Conservation (phyloP, 2,797 vertebrate species). For the Cyprinodon diabolis region DNA sequence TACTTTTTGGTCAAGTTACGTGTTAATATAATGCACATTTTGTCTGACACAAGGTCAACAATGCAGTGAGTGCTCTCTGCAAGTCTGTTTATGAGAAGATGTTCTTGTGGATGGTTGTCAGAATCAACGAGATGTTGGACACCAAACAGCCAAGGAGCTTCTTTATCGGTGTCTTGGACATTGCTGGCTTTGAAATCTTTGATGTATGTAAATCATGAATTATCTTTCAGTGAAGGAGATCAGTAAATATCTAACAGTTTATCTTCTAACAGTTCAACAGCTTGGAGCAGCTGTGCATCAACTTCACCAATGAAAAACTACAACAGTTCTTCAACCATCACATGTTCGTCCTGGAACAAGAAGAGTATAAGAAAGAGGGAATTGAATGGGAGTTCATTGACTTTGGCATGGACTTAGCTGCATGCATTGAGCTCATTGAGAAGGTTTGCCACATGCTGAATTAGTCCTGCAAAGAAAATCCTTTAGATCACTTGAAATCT, state of each 20-base stretch:
- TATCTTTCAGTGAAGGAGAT: background rate
- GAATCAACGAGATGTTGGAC: slow-evolving; percentile 89
- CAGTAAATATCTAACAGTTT: background rate
- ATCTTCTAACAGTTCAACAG: slow-evolving; percentile 81
- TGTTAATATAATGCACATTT: background rate
- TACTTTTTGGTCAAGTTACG: background rate
- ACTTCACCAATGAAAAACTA: slow-evolving; percentile 89
- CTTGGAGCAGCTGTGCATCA: slow-evolving; percentile 91
- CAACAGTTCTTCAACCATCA: slow-evolving; percentile 88
- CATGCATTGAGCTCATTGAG: slow-evolving; percentile 88
- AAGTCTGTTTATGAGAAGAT: slow-evolving; percentile 81
- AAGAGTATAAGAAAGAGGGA: slow-evolving; percentile 75
- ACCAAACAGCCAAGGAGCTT: slow-evolving; percentile 81
- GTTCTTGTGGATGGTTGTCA: slow-evolving; percentile 92
- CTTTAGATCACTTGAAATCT: background rate
- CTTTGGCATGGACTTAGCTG: slow-evolving; percentile 85
- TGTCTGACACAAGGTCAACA: slow-evolving; percentile 49
- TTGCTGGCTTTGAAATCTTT: slow-evolving; percentile 90
- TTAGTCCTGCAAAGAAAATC: background rate
- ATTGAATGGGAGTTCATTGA: slow-evolving; percentile 86
- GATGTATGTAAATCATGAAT: slow-evolving; percentile 72
- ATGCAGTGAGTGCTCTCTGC: slow-evolving; percentile 42
- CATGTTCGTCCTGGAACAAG: slow-evolving; percentile 81
- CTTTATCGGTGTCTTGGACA: slow-evolving; percentile 90
- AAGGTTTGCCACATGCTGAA: slow-evolving; percentile 69